A percentile compares a stretch with the other conserved stretches of the same genome.
Conservation (phyloP, 2,888 invertebrate genomes). For the Sturmia bella region DNA sequence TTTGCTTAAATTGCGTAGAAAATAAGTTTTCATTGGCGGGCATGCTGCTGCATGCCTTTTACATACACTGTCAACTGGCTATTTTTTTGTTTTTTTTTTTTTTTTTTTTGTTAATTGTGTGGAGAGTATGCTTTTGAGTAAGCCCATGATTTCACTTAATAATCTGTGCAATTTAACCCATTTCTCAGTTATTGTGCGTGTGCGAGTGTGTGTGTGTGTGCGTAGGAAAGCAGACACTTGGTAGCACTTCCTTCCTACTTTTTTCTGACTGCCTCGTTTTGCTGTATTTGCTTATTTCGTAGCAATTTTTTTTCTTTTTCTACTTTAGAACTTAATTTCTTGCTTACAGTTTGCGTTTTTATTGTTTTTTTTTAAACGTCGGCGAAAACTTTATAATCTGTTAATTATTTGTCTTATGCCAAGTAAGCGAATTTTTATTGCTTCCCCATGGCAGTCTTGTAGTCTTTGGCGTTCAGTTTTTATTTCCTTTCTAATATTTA, state of each 20-base stretch:
- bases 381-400: conserved; percentile 76
- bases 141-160: conserved; percentile 61
- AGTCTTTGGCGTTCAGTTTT: conserved; percentile 46
- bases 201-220: background rate
- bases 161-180: conserved; percentile 62
- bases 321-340: conserved; percentile 11
- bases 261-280: conserved; percentile 24
- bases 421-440: conserved; percentile 73
- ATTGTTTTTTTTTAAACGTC: conserved; percentile 72
- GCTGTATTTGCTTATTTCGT: conserved; percentile 7
- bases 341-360: conserved; percentile 59
- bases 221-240: conserved; percentile 41
- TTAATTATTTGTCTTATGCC: conserved; percentile 78
- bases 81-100: background rate
- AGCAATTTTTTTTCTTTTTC: background rate
- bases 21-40: conserved; percentile 63
- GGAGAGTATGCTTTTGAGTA: background rate
- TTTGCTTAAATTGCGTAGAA: conserved; percentile 64
- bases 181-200: conserved; percentile 21
- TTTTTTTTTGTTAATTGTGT: background rate
- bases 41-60: conserved; percentile 33
- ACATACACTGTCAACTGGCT: conserved; percentile 16
- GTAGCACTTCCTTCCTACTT: conserved; percentile 33
- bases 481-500: conserved; percentile 29
- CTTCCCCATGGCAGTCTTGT: conserved; percentile 68